Evolutionary conservation across 2,113 vertebrate genomes (phyloP).

Genomic region (Lanius collurio): DNA sequence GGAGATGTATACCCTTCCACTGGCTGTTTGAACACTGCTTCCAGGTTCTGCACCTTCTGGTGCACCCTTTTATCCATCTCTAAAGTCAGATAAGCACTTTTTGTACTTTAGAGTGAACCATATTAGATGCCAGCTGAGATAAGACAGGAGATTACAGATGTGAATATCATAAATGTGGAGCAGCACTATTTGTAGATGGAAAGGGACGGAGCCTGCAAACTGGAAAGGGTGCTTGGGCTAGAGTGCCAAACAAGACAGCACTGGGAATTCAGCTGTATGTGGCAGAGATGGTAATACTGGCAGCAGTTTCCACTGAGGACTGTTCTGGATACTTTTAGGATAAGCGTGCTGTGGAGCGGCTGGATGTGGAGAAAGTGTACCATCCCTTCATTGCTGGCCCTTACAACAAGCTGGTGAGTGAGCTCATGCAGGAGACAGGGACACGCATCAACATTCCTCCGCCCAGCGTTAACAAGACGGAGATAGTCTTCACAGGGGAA

Average conservation of each 20-base stretch:
- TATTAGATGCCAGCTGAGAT: neutral
- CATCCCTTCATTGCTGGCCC: conserved; percentile 98
- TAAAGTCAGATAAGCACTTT: neutral
- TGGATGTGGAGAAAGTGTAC: conserved; percentile 96
- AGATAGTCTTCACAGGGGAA: conserved; percentile 98
- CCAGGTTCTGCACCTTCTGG: neutral
- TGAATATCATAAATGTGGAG: neutral
- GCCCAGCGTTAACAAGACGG: conserved; percentile 93
- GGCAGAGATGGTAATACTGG: neutral
- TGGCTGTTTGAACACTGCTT: neutral
- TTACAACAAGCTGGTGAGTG: conserved; percentile 88
- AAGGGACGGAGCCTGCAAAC: neutral
- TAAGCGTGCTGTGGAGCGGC: conserved; percentile 94
- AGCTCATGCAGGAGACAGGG: conserved; percentile 96
- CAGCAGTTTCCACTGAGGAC: neutral
- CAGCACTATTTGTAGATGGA: neutral
- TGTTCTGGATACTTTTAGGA: conserved; percentile 73
- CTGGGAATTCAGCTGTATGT: neutral
- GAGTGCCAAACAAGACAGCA: neutral
- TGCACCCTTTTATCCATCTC: neutral
- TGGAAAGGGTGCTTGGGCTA: neutral
- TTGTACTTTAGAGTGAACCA: neutral
- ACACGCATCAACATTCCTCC: conserved; percentile 97
- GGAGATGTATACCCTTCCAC: rapidly evolving
- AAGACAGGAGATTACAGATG: neutral